These are phyloP conservation scores for Philaenus spumarius DNA, from an alignment of 1,140 invertebrate genomes.

Conservation along the genomic window DNA sequence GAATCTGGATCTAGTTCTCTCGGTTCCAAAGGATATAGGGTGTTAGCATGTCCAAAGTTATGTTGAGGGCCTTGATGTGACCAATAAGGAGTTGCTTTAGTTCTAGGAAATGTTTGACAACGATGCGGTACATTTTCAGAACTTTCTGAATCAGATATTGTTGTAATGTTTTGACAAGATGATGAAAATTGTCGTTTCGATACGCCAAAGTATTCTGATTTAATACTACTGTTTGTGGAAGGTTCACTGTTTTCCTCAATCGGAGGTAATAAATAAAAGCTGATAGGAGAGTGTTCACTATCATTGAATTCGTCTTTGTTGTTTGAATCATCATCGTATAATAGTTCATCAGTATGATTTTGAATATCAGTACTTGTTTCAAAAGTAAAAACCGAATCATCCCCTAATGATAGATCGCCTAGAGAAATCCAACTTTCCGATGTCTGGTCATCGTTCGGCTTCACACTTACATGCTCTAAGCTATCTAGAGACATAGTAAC, in stretches of 20 bases:
- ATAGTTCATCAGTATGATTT: background rate
- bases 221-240: constrained; percentile 43
- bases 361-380: constrained; percentile 23
- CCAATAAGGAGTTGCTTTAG: constrained; percentile 20
- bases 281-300: constrained; percentile 8
- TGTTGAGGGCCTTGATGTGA: constrained; percentile 8
- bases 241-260: constrained; percentile 54
- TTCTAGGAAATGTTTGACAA: constrained; percentile 48
- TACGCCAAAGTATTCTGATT: constrained; percentile 14
- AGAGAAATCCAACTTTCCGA: constrained; percentile 23
- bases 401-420: constrained; percentile 30
- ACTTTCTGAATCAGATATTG: background rate
- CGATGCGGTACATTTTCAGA: background rate
- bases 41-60: constrained; percentile 9
- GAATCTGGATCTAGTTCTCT: constrained; percentile 50
- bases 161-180: constrained; percentile 27
- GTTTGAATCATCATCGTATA: background rate
- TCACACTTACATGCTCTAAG: constrained; percentile 37
- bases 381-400: constrained; percentile 31
- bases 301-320: constrained; percentile 15
- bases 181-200: constrained; percentile 4
- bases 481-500: constrained; percentile 39
- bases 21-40: constrained; percentile 49
- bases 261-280: constrained; percentile 43
- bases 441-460: background rate